These are phyloP conservation scores for Drosophila eugracilis DNA, from an alignment of 1,140 invertebrate species.

Conservation along the genomic window DNA sequence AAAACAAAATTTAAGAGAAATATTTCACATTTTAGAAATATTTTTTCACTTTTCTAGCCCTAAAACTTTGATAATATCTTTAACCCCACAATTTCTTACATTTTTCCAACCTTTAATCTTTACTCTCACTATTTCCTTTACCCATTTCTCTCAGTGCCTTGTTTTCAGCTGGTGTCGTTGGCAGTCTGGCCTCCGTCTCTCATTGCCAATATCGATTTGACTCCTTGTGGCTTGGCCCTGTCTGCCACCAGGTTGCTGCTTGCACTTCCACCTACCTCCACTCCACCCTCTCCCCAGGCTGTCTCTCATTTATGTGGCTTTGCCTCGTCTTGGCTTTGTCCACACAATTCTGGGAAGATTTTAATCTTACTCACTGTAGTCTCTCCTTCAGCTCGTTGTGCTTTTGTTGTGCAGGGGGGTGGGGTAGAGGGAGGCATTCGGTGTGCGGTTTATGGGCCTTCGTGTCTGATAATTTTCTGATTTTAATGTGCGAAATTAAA, in stretches of 20 bases:
- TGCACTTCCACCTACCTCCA: constrained; percentile 4
- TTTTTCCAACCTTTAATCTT: neutral
- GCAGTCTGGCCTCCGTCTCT: constrained; percentile 41
- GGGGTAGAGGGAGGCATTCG: constrained; percentile 54
- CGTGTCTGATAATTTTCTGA: constrained; percentile 84
- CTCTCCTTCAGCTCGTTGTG: constrained; percentile 6
- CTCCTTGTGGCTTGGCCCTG: constrained; percentile 45
- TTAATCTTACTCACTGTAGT: constrained; percentile 78
- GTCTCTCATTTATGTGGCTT: constrained; percentile 72
- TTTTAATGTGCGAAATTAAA: constrained; percentile 85
- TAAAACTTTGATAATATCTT: too few species aligned
- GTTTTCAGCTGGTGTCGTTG: constrained; percentile 23
- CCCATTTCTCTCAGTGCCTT: constrained; percentile 1
- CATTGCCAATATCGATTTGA: constrained; percentile 66
- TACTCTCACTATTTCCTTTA: too few species aligned
- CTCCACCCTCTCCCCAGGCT: neutral
- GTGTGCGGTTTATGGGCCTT: constrained; percentile 82
- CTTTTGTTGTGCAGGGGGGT: constrained; percentile 16
- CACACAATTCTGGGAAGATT: constrained; percentile 81
- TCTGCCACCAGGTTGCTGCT: constrained; percentile 39
- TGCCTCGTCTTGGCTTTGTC: constrained; percentile 69
- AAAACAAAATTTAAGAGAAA: neutral
- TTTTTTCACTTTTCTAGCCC: too few species aligned
- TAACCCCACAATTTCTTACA: too few species aligned
- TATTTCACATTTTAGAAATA: too few species aligned